These are phyloP conservation scores for Dione vanillae DNA, from an alignment of 2,888 invertebrate species.

Conservation along the genomic window DNA sequence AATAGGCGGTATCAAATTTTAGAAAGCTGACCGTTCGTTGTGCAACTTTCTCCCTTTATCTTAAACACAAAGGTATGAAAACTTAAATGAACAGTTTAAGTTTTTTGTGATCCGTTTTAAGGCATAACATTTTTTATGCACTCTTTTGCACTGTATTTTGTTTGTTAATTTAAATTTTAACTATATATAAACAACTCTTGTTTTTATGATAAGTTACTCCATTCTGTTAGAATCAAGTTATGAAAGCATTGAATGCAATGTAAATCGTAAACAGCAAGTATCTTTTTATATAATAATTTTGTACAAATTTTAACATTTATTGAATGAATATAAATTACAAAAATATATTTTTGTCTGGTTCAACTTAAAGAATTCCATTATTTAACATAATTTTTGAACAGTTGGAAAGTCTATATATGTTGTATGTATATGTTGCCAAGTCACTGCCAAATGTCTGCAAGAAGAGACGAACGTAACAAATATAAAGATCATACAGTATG, in stretches of 20 bases:
- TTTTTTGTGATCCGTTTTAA: conserved; percentile 62
- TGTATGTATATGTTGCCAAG: too few relatives aligned
- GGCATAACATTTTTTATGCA: conserved; percentile 34
- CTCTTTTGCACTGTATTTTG: conserved; percentile 24
- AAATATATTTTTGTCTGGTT: background rate
- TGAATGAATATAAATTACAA: background rate
- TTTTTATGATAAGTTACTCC: background rate
- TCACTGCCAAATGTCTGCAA: too few relatives aligned
- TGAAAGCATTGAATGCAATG: background rate
- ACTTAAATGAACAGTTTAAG: conserved; percentile 60
- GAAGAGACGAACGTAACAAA: too few relatives aligned
- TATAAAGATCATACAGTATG: too few relatives aligned
- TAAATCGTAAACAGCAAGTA: background rate
- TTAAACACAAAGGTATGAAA: conserved; percentile 69
- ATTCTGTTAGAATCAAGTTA: too few relatives aligned
- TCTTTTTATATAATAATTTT: too few relatives aligned
- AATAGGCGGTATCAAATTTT: conserved; percentile 71
- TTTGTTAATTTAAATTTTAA: conserved; percentile 31
- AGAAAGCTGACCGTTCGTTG: conserved; percentile 77
- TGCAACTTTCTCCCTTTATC: conserved; percentile 82
- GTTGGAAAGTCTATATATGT: too few relatives aligned
- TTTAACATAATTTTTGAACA: too few relatives aligned
- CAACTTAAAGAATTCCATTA: too few relatives aligned
- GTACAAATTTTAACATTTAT: background rate
- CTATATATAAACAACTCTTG: background rate